phyloP scores from a whole-genome alignment of 2,113 vertebrate genomes.

The Paedocypris sp. region DNA sequence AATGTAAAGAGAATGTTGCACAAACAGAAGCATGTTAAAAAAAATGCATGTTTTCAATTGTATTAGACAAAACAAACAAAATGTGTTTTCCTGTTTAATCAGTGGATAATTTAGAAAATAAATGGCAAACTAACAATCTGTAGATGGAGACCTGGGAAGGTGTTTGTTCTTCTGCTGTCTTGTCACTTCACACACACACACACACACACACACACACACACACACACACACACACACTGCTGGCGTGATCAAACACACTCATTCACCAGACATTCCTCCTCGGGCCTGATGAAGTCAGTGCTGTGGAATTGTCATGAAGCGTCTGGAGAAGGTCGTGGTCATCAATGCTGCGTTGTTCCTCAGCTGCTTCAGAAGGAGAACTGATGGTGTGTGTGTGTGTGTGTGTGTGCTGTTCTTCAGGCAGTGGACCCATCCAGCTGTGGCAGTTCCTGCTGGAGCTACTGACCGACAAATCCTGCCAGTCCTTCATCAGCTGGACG shows the following conservation, averaged over 20 bases:
- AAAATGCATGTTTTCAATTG: no score
- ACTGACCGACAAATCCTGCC: conserved; percentile 97
- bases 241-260: not conserved
- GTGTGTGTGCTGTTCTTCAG: no score
- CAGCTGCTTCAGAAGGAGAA: not conserved
- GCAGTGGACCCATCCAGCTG: conserved; percentile 95
- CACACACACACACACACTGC: conserved; percentile 28
- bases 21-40: no score
- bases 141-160: no score
- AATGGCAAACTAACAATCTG: no score
- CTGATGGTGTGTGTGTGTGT: no score
- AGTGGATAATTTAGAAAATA: no score
- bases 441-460: conserved; percentile 98
- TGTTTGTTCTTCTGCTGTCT: no score
- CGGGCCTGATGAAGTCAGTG: conserved; percentile 51
- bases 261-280: conserved; percentile 28
- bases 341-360: conserved; percentile 26
- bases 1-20: no score
- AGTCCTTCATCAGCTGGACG: conserved; percentile 99
- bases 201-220: not conserved
- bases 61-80: no score
- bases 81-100: no score
- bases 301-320: conserved; percentile 47
- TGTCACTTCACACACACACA: not conserved
- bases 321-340: conserved; percentile 21